Percentiles rank a stretch among this genome's conserved stretches.
Evolutionary conservation across 2,113 vertebrate genomes (phyloP).

Genomic region (Tragulus kanchil): DNA sequence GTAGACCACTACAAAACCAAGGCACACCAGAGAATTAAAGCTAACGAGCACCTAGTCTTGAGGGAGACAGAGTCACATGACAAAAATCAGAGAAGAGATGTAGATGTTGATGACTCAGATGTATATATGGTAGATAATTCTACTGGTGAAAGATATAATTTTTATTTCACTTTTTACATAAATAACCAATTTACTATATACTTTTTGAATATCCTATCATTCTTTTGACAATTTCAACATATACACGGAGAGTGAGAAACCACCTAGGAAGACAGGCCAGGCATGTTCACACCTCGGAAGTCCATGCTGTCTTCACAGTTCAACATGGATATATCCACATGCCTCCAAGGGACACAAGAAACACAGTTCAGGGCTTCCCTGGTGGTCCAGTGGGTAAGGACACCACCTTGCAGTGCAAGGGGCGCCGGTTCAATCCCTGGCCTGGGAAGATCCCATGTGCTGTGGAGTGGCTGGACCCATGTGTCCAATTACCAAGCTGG

Average conservation of each 20-base stretch:
- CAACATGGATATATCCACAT: not conserved
- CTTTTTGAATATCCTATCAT: not conserved
- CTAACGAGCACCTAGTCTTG: not conserved
- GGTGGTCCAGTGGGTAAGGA: too few relatives aligned
- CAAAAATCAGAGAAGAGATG: not conserved
- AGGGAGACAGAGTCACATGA: not conserved
- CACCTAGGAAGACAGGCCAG: not conserved
- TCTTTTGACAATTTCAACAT: conserved; percentile 22
- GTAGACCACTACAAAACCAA: not conserved
- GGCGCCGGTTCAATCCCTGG: too few relatives aligned
- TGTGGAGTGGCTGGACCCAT: too few relatives aligned
- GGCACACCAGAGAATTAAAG: not conserved
- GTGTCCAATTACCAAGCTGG: too few relatives aligned
- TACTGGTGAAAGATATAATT: not conserved
- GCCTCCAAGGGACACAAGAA: not conserved
- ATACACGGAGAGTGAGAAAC: not conserved
- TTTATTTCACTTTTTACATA: not conserved
- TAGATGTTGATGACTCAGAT: not conserved
- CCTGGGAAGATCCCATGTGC: too few relatives aligned
- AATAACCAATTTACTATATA: not conserved
- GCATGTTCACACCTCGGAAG: not conserved
- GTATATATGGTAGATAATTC: not conserved
- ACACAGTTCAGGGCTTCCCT: too few relatives aligned
- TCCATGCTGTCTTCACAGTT: not conserved
- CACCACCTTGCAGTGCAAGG: too few relatives aligned